These are phyloP conservation scores for Limnodromus scolopaceus DNA, from an alignment of 2,797 vertebrate genomes.

Conservation along the genomic window DNA sequence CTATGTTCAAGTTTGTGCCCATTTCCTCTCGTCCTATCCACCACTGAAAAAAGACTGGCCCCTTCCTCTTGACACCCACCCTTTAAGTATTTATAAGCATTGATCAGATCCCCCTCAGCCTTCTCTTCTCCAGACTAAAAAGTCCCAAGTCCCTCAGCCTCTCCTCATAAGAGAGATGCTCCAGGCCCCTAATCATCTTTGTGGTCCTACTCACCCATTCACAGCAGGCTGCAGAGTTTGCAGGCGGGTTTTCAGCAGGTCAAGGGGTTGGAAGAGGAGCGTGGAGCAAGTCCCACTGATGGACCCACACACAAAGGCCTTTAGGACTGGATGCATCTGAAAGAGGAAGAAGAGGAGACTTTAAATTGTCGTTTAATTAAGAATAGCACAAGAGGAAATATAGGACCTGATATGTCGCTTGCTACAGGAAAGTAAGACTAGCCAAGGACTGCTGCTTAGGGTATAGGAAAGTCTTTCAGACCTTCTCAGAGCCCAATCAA, in stretches of 20 bases:
- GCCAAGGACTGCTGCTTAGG: neutral
- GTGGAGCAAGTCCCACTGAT: constrained; percentile 95
- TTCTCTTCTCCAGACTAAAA: no score
- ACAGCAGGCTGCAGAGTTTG: constrained; percentile 86
- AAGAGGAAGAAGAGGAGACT: neutral
- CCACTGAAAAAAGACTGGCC: no score
- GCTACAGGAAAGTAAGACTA: neutral
- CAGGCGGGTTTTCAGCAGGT: constrained; percentile 93
- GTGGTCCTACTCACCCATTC: constrained; percentile 78
- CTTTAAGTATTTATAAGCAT: no score
- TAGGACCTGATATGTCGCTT: rapidly evolving
- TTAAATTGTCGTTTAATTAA: neutral
- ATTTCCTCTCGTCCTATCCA: no score
- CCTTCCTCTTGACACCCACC: no score
- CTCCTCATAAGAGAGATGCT: no score
- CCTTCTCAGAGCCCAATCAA: neutral
- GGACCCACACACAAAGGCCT: constrained; percentile 95
- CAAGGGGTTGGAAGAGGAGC: constrained; percentile 94
- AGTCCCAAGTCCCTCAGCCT: no score
- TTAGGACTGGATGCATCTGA: constrained; percentile 91
- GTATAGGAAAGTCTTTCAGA: neutral
- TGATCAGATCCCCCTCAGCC: no score
- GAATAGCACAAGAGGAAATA: neutral
- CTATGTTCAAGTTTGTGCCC: no score
- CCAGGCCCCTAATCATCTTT: no score